phyloP scores from a whole-genome alignment of 2,113 vertebrate species.

The Pica pica region DNA sequence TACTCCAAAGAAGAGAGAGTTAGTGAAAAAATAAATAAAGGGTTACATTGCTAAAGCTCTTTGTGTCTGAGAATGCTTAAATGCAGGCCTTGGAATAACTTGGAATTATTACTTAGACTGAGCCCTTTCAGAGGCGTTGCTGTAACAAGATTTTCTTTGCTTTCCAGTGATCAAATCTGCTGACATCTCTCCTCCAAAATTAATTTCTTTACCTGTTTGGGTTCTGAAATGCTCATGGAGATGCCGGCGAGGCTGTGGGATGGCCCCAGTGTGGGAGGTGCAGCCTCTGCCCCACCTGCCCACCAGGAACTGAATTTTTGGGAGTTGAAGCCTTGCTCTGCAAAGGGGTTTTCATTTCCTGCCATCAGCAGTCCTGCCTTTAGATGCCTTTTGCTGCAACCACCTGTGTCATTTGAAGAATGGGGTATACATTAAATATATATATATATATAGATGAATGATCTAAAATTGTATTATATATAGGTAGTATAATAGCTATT shows the following conservation, averaged over 20 bases:
- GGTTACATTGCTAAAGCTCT: not conserved
- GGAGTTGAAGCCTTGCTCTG: not conserved
- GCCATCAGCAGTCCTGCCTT: not conserved
- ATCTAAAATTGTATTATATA: not conserved
- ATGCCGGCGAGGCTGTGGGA: fast-evolving
- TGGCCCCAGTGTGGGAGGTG: fast-evolving
- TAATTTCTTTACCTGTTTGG: not conserved
- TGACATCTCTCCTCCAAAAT: not conserved
- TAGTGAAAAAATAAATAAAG: not conserved
- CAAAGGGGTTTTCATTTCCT: not conserved
- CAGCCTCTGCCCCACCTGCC: not conserved
- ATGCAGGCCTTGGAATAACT: not conserved
- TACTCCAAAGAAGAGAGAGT: not conserved
- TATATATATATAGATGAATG: not conserved
- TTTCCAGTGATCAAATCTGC: not conserved
- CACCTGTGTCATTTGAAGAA: not conserved
- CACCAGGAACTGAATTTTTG: not conserved
- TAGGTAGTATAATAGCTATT: not conserved
- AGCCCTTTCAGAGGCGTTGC: not conserved
- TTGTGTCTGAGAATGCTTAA: not conserved
- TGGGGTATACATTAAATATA: not conserved
- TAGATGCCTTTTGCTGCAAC: not conserved
- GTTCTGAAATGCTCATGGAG: not conserved
- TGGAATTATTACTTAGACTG: not conserved
- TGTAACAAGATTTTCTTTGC: not conserved